Percentiles rank a stretch among this genome's conserved stretches.
Conservation (phyloP, 2,888 invertebrate species). For the Mellilla xanthometata region DNA sequence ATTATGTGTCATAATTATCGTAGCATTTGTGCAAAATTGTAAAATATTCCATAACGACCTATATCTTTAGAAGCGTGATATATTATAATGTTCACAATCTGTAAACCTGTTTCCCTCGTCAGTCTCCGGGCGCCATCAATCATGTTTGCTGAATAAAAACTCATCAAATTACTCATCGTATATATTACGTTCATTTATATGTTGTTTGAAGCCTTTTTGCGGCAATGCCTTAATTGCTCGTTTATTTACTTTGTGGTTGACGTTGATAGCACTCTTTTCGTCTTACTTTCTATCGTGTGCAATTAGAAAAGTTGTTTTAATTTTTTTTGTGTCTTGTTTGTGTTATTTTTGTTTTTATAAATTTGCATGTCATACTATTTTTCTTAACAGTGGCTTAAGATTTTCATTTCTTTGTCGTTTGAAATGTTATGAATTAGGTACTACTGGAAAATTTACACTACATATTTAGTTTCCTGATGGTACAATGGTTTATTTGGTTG, state of each 20-base stretch:
- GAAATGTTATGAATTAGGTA: too few relatives aligned
- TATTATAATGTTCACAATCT: constrained; percentile 29
- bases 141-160: constrained; percentile 55
- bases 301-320: neutral
- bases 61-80: too few relatives aligned
- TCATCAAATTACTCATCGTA: constrained; percentile 61
- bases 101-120: constrained; percentile 61
- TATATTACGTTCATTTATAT: constrained; percentile 33
- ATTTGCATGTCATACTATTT: too few relatives aligned
- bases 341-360: neutral
- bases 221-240: constrained; percentile 13
- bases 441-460: too few relatives aligned
- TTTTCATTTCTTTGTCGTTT: too few relatives aligned
- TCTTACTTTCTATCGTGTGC: constrained; percentile 13
- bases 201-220: constrained; percentile 18
- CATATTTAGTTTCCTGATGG: too few relatives aligned
- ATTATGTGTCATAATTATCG: too few relatives aligned
- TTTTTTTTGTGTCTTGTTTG: neutral
- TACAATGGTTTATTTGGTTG: too few relatives aligned
- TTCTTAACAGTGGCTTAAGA: too few relatives aligned
- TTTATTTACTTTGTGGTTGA: constrained; percentile 16
- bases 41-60: too few relatives aligned
- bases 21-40: too few relatives aligned
- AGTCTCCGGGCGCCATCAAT: constrained; percentile 58
- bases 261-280: constrained; percentile 11